Percentiles rank a stretch among this genome's conserved stretches.
phyloP scores from a whole-genome alignment of 1,140 invertebrate species.

The Laupala kohalensis region DNA sequence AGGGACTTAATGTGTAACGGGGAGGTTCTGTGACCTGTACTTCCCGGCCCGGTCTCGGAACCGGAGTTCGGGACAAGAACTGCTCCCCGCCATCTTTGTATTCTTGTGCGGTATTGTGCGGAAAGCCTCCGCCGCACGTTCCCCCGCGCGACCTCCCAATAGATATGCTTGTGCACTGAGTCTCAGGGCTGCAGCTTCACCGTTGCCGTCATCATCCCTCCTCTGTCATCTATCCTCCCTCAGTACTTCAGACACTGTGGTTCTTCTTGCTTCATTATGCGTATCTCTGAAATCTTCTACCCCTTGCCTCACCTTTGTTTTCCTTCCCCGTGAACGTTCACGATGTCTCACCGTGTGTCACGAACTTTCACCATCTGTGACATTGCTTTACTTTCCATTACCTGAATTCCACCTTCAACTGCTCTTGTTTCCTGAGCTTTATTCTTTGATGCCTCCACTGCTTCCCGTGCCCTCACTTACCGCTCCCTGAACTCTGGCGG shows the following conservation, averaged over 20 bases:
- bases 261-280: too few species aligned
- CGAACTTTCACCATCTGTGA: too few species aligned
- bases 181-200: too few species aligned
- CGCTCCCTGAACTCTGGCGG: not conserved
- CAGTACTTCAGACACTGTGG: not conserved
- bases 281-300: too few species aligned
- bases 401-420: too few species aligned
- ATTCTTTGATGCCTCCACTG: too few species aligned
- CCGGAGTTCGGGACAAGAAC: not conserved
- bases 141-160: not conserved
- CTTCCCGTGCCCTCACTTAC: not conserved
- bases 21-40: not conserved
- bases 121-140: not conserved
- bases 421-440: too few species aligned
- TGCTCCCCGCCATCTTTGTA: not conserved
- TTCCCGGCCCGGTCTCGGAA: not conserved
- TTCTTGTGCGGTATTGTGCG: not conserved
- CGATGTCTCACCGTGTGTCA: too few species aligned
- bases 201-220: not conserved
- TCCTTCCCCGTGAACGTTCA: too few species aligned
- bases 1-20: not conserved
- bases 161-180: too few species aligned
- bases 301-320: too few species aligned
- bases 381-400: too few species aligned
- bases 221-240: not conserved